phyloP scores from a whole-genome alignment of 1,140 invertebrate species.

The Elysia chlorotica region DNA sequence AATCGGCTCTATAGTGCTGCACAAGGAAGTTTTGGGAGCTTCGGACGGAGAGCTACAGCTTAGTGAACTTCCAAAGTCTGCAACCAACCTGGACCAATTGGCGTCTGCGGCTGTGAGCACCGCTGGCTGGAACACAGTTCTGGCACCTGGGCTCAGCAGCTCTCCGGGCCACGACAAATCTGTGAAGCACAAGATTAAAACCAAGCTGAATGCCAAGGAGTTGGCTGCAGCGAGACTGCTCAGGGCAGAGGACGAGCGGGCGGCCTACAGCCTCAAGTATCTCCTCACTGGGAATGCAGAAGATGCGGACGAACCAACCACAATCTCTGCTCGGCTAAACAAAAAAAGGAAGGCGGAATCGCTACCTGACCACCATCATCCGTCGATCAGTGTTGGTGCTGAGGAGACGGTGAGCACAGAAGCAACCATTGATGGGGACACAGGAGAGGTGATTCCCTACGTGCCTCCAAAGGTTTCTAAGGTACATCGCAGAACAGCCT shows the following conservation, averaged over 20 bases:
- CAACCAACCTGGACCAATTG: slow-evolving; percentile 21
- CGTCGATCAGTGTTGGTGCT: neutral
- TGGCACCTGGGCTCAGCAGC: neutral
- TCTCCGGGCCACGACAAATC: neutral
- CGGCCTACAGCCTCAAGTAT: neutral
- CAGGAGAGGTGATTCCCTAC: no score
- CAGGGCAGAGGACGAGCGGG: neutral
- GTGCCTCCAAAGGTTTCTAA: neutral
- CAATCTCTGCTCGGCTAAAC: neutral
- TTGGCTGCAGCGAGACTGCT: no score
- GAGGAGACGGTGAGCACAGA: neutral
- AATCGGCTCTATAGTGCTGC: slow-evolving; percentile 17
- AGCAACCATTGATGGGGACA: no score
- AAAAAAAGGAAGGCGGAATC: neutral
- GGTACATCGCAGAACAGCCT: neutral
- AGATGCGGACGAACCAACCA: no score
- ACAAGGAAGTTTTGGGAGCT: slow-evolving; percentile 14
- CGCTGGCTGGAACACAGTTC: neutral
- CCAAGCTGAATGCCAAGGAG: neutral
- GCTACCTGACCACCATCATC: neutral
- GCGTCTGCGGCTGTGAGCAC: slow-evolving; percentile 18
- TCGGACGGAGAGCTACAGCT: neutral
- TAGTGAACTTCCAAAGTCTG: slow-evolving; percentile 7
- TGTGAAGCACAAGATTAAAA: neutral
- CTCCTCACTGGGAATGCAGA: neutral